Conservation (phyloP, 2,888 invertebrate genomes). For the Gari tellinella region DNA sequence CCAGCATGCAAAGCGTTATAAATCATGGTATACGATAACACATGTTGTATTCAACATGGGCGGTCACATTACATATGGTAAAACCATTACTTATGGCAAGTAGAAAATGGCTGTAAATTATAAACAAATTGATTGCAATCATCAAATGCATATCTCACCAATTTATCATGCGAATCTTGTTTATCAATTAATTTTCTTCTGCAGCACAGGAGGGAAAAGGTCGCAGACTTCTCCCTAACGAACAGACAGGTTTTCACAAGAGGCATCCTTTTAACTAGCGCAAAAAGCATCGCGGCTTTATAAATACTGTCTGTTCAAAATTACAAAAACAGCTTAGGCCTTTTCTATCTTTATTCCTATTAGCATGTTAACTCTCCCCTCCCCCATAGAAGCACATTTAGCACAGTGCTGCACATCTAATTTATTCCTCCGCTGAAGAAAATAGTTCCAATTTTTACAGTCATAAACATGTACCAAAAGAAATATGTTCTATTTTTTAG, state of each 20-base stretch:
- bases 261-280: neutral
- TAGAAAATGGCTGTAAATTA: conserved; percentile 60
- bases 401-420: too few species aligned
- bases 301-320: too few species aligned
- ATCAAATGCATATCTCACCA: conserved; percentile 49
- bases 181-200: conserved; percentile 57
- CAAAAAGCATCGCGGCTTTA: neutral
- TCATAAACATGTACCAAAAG: too few species aligned
- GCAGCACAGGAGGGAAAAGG: conserved; percentile 15
- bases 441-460: too few species aligned
- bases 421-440: too few species aligned
- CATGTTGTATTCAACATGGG: conserved; percentile 18
- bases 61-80: conserved; percentile 41
- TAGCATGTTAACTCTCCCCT: too few species aligned
- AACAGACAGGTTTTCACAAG: neutral
- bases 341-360: too few species aligned
- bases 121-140: conserved; percentile 62
- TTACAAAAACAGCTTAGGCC: too few species aligned
- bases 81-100: conserved; percentile 56
- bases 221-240: conserved; percentile 4
- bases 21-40: conserved; percentile 17
- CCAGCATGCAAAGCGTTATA: conserved; percentile 1
- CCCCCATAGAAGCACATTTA: too few species aligned
- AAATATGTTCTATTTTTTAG: too few species aligned
- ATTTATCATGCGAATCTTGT: conserved; percentile 54